Conservation (phyloP, 2,113 vertebrate species). For the Phyllostomus discolor region DNA sequence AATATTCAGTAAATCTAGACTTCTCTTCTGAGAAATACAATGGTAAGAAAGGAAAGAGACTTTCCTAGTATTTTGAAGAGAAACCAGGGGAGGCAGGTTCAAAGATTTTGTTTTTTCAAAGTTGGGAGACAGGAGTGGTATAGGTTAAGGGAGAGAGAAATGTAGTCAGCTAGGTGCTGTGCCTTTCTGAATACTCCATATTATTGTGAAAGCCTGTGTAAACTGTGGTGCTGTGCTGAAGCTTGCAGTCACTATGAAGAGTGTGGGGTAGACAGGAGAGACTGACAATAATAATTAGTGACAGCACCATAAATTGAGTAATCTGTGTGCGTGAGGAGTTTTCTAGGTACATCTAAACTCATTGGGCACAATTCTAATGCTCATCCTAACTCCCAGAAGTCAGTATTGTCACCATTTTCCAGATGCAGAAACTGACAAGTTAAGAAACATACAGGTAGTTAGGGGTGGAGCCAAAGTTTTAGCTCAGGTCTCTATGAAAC, state of each 20-base stretch:
- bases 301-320: background rate
- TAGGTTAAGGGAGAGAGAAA: background rate
- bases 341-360: background rate
- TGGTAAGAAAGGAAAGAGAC: background rate
- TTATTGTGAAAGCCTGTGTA: background rate
- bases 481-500: background rate
- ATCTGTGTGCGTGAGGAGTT: background rate
- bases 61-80: slow-evolving; percentile 35
- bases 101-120: slow-evolving; percentile 14
- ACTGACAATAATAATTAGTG: background rate
- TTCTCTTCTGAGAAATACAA: slow-evolving; percentile 38
- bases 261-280: background rate
- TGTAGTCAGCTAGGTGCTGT: background rate
- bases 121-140: background rate
- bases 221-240: background rate
- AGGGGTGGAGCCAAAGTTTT: slow-evolving; percentile 11
- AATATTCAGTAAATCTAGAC: background rate
- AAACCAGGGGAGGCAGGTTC: background rate
- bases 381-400: background rate
- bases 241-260: background rate
- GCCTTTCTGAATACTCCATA: background rate
- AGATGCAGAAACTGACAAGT: background rate
- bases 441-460: slow-evolving; percentile 1
- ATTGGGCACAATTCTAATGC: background rate
- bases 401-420: background rate